Base-by-base conservation (phyloP, 2,888 invertebrate species). In the Pristionchus fissidentatus region DNA sequence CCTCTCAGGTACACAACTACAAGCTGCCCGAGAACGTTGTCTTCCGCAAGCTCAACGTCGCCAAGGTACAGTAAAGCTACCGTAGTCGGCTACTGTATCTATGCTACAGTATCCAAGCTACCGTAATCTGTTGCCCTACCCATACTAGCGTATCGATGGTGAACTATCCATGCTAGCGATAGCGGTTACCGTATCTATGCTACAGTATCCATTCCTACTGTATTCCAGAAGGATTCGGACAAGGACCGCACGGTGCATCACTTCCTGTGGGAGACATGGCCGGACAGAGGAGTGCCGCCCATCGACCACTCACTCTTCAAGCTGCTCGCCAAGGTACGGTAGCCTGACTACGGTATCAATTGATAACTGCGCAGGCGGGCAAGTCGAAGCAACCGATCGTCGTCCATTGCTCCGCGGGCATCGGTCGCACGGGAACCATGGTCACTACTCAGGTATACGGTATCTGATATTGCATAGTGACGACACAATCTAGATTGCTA, bases 221-320 rank as follows among this genome's bases (percentile, higher is more conserved):
- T n/a, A n/a, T n/a, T n/a, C n/a, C 41, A 66, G 84, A 84, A 84
- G 19, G 84, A 82, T 0, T 83, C 78, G 15, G 85, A 83, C 10
- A 79, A 46, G 22, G 78, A 55, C 22, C 49, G 55, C 22, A 83
- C 75, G 29, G 46, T 75, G 10, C 26, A 46, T 43, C 75, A 75
- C 46, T 29, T 75, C 15, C 75, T 46, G n/a, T 75, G 75, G 75
- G 75, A 75, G 46, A 46, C 75, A 2, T 75, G 75, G 75, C 75
- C 75, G 7, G 75, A 75, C 26, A n/a, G 75, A 19, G 75, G 75
- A 75, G 75, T 75, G n/a, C 75, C 75, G 15, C 75, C 75, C 13
- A 75, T 49, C 46, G 75, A 75, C 29, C 3, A 15, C 5, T 75
- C 75, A n/a, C 43, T 75, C 3, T 75, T 75, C 46, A 75, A 75